phyloP scores from a whole-genome alignment of 2,113 vertebrate species.

The Toxotes jaculatrix region DNA sequence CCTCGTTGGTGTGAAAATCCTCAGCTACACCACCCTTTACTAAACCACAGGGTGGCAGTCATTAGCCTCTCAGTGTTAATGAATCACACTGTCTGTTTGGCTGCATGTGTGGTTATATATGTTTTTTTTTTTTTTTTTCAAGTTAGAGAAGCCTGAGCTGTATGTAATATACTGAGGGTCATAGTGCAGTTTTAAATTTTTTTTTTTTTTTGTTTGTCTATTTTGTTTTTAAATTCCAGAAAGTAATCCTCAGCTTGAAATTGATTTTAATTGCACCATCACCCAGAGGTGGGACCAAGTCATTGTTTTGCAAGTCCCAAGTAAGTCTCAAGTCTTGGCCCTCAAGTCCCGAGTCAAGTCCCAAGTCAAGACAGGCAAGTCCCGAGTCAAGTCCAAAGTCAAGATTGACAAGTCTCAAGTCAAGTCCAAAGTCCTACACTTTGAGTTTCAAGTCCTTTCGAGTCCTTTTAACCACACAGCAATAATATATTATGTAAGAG shows the following conservation, averaged over 20 bases:
- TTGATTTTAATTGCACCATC: background rate
- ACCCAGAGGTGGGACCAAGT: too few species aligned
- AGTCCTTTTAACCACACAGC: too few species aligned
- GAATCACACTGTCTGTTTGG: background rate
- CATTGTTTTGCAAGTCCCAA: too few species aligned
- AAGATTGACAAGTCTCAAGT: too few species aligned
- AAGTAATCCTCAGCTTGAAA: background rate
- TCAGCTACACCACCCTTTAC: background rate
- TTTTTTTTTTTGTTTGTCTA: background rate
- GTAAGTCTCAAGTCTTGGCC: too few species aligned
- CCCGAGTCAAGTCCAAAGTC: too few species aligned
- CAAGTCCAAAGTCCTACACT: too few species aligned
- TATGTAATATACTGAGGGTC: background rate
- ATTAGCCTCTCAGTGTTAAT: background rate
- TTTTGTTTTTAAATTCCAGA: too few species aligned
- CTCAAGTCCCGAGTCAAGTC: too few species aligned
- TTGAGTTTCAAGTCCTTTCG: too few species aligned
- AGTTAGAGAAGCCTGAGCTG: background rate
- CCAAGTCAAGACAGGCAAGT: too few species aligned
- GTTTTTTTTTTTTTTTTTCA: background rate
- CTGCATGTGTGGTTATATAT: background rate
- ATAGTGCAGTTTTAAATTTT: background rate
- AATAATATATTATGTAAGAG: too few species aligned
- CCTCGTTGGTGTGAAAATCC: background rate
- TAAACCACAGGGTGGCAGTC: conserved; percentile 38